These are phyloP conservation scores for Pygocentrus nattereri DNA, from an alignment of 2,797 vertebrate species.

Conservation along the genomic window DNA sequence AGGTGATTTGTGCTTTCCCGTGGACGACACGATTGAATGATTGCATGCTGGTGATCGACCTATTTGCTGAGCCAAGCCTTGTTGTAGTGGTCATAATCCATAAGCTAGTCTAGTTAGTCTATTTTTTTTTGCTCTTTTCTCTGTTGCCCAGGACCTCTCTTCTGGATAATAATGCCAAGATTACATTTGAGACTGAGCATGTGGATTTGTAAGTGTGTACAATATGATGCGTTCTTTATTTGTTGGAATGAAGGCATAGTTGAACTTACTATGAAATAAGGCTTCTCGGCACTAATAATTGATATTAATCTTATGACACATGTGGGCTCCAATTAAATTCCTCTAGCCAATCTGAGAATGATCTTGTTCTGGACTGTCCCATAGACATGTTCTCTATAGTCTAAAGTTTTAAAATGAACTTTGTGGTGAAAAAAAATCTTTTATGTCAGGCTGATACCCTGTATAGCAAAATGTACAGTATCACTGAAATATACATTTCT, in stretches of 20 bases:
- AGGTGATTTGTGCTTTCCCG: slow-evolving; percentile 66
- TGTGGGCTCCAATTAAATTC: neutral
- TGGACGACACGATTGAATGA: slow-evolving; percentile 70
- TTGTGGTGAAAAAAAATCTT: neutral
- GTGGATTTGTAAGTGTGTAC: slow-evolving; percentile 3
- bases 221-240: neutral
- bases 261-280: neutral
- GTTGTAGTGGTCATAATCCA: slow-evolving; percentile 58
- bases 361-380: neutral
- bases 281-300: neutral
- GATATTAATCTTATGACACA: neutral
- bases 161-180: slow-evolving; percentile 17
- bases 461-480: neutral
- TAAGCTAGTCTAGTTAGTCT: slow-evolving; percentile 9
- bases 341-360: neutral
- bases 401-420: neutral
- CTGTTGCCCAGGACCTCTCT: slow-evolving; percentile 1
- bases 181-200: slow-evolving; percentile 23
- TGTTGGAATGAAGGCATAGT: neutral
- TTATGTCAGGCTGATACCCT: neutral
- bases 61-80: slow-evolving; percentile 60
- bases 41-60: slow-evolving; percentile 65
- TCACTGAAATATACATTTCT: no score
- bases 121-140: neutral
- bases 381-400: neutral